Base-by-base conservation (phyloP, 2,888 invertebrate genomes). In the Agrochola lychnidis region DNA sequence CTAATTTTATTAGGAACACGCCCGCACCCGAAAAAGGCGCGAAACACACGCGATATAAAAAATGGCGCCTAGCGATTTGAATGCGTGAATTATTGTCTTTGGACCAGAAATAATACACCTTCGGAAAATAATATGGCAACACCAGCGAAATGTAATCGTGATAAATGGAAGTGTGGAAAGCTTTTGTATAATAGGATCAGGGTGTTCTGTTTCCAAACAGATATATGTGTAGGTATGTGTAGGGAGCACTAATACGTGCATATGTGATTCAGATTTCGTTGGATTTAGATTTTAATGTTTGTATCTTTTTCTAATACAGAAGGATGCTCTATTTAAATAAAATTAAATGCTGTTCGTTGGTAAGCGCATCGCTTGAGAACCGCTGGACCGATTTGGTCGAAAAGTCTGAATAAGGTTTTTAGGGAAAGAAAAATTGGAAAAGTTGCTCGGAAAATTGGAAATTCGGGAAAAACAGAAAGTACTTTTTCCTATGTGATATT, bases 1-100 rank as follows among this genome's bases (percentile, higher is more conserved):
- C 96, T 96, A 96, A 96, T 96, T 96, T 96, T 96, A 96, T 96
- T 96, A 96, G 95, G 94, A 95, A 96, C 95, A 93, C 95, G 92
- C 95, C 96, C 96, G 94, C 94, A 93, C 95, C 96, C 95, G 95
- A 95, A 96, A 95, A 96, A 96, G 96, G 96, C 96, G 96, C 95
- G 96, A 96, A 96, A 95, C 96, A 96, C 96, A 96, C 96, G 96
- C 96, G 96, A 96, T 96, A 95, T 96, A 96, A 96, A 96, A 96
- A 96, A 96, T 96, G 94, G 96, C 96, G 95, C 93, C 93, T 91
- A 90, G 94, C 96, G 93, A 96, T 96, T 96, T 96, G 96, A 96
- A 96, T 96, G 95, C 96, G 95, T 96, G 96, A 96, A 95, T 95
- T 96, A 96, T 96, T 96, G 95, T 95, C 94, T 95, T 96, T 95